Conservation (phyloP, 1,140 invertebrate species). For the Panagrolaimus sp. region DNA sequence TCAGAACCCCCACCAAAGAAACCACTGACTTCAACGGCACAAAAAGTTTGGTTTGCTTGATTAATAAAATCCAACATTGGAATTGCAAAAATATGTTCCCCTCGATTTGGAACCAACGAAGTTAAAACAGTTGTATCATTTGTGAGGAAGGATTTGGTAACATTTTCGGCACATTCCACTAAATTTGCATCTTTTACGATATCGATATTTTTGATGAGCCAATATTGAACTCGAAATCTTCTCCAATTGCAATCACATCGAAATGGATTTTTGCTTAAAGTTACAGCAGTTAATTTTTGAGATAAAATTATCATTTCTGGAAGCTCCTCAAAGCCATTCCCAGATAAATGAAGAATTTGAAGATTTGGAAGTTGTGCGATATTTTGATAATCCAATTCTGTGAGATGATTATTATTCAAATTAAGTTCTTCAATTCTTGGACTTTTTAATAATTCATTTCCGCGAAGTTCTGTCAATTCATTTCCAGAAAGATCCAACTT, state of each 20-base stretch:
- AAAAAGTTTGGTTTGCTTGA: slow-evolving; percentile 19
- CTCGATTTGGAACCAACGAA: slow-evolving; percentile 42
- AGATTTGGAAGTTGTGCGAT: slow-evolving; percentile 39
- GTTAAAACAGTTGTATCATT: slow-evolving; percentile 54
- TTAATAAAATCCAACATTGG: slow-evolving; percentile 44
- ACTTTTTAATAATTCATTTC: slow-evolving; percentile 26
- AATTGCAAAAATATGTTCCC: slow-evolving; percentile 50
- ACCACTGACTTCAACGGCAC: slow-evolving; percentile 24
- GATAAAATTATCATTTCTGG: slow-evolving; percentile 20
- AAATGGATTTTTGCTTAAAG: slow-evolving; percentile 46
- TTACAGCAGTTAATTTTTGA: slow-evolving; percentile 13
- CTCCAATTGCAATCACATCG: slow-evolving; percentile 47
- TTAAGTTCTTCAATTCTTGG: slow-evolving; percentile 24
- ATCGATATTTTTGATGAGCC: slow-evolving; percentile 37
- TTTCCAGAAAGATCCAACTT: slow-evolving; percentile 38
- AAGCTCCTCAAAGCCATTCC: slow-evolving; percentile 34
- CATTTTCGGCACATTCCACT: slow-evolving; percentile 54
- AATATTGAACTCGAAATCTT: slow-evolving; percentile 30
- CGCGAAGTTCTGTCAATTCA: slow-evolving; percentile 27
- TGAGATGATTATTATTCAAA: slow-evolving; percentile 29
- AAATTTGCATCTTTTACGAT: slow-evolving; percentile 33
- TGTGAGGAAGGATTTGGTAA: slow-evolving; percentile 43
- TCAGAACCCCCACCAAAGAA: slow-evolving; percentile 25
- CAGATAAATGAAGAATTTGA: slow-evolving; percentile 33
- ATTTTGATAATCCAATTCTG: slow-evolving; percentile 26